Percentiles rank a stretch among this genome's conserved stretches.
Evolutionary conservation across 2,797 vertebrate genomes (phyloP).

Genomic region (Pipistrellus pipistrellus): DNA sequence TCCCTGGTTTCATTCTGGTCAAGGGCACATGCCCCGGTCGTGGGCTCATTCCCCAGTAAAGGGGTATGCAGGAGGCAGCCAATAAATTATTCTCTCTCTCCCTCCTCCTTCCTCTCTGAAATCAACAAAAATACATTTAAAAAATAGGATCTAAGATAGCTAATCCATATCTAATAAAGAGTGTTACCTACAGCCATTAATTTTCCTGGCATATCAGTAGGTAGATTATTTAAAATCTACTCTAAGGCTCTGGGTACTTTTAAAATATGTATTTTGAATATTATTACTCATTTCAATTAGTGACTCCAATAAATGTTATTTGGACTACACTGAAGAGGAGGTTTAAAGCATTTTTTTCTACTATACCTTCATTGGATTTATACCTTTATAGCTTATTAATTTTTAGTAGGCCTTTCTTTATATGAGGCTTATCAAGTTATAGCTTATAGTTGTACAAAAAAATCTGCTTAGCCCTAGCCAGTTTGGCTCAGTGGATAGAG

Average conservation of each 20-base stretch:
- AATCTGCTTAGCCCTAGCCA: no score
- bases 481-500: no score
- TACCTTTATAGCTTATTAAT: background rate
- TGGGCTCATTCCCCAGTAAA: no score
- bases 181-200: background rate
- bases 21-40: no score
- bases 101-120: no score
- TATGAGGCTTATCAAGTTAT: background rate
- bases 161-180: background rate
- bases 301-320: background rate
- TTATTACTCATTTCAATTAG: background rate
- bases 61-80: no score
- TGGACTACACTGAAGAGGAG: background rate
- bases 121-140: no score
- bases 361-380: background rate
- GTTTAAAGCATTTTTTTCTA: background rate
- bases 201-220: background rate
- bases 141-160: no score
- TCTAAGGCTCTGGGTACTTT: background rate
- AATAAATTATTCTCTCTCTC: no score
- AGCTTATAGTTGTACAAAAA: background rate
- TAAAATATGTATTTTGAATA: background rate
- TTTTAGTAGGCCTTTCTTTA: slow-evolving; percentile 5
- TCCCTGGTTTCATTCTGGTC: no score
- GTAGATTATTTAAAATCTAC: background rate